Evolutionary conservation across 2,113 vertebrate genomes (phyloP).

Genomic region (Zosterops hypoxanthus): DNA sequence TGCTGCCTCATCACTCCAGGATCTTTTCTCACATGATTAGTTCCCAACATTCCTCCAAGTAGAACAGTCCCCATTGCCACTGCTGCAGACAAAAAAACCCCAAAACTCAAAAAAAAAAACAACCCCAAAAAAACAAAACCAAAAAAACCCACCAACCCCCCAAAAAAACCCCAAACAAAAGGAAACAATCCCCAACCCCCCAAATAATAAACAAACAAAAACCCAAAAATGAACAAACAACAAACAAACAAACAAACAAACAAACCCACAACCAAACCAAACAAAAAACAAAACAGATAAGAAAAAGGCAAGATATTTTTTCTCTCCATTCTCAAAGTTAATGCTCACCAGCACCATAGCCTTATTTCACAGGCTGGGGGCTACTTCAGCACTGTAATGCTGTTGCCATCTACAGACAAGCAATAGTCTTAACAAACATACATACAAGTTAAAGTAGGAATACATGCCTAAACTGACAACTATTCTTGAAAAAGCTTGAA

Average conservation of each 20-base stretch:
- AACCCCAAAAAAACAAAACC: too few species aligned
- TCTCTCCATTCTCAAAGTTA: neutral
- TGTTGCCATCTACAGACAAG: conserved; percentile 59
- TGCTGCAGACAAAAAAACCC: neutral
- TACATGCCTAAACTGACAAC: neutral
- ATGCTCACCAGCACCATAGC: neutral
- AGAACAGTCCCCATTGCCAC: neutral
- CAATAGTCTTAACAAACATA: neutral
- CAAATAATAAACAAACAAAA: too few species aligned
- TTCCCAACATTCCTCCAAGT: conserved; percentile 42
- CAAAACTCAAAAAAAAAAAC: too few species aligned
- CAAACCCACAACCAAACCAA: too few species aligned
- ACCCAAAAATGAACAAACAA: too few species aligned
- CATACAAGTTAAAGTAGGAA: neutral
- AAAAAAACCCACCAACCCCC: too few species aligned
- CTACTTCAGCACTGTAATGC: neutral
- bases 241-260: too few species aligned
- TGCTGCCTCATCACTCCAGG: conserved; percentile 50
- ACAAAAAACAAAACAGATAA: neutral
- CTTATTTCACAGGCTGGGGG: neutral
- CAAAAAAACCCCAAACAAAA: too few species aligned
- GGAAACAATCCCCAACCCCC: too few species aligned
- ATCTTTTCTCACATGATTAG: conserved; percentile 53
- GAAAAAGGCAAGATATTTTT: neutral
- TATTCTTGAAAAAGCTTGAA: neutral